A percentile compares a stretch with the other conserved stretches of the same genome.
Evolutionary conservation across 2,888 invertebrate species (phyloP).

Genomic region (Adineta ricciae): DNA sequence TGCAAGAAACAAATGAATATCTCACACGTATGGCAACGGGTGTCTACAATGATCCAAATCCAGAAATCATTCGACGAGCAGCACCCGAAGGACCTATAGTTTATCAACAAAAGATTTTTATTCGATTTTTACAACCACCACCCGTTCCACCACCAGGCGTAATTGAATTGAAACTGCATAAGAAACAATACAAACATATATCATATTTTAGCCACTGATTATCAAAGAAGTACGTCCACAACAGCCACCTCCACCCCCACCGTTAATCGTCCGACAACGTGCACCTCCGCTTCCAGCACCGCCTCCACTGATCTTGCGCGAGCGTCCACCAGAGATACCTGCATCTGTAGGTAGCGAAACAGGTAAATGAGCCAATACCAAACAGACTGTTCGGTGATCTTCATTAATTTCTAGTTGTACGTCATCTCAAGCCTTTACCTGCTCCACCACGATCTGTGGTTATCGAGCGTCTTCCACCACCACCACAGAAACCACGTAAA

Average conservation of each 20-base stretch:
- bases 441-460: conserved; percentile 28
- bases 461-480: not conserved
- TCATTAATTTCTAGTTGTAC: conserved; percentile 17
- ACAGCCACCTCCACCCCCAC: not conserved
- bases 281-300: not conserved
- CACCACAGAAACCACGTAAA: not conserved
- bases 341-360: not conserved
- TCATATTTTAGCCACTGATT: not conserved
- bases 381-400: not conserved
- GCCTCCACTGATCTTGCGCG: conserved; percentile 24
- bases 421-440: conserved; percentile 18
- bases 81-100: not conserved
- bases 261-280: not conserved
- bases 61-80: not conserved
- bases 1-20: not conserved
- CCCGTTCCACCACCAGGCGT: not conserved
- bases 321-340: conserved; percentile 26
- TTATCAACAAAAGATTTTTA: not conserved
- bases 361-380: not conserved
- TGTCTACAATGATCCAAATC: not conserved
- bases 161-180: not conserved
- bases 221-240: not conserved
- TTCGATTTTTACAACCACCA: conserved; percentile 19
- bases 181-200: not conserved
- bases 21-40: not conserved